phyloP scores from a whole-genome alignment of 2,797 vertebrate genomes.

The Halcyon smyrnensis region DNA sequence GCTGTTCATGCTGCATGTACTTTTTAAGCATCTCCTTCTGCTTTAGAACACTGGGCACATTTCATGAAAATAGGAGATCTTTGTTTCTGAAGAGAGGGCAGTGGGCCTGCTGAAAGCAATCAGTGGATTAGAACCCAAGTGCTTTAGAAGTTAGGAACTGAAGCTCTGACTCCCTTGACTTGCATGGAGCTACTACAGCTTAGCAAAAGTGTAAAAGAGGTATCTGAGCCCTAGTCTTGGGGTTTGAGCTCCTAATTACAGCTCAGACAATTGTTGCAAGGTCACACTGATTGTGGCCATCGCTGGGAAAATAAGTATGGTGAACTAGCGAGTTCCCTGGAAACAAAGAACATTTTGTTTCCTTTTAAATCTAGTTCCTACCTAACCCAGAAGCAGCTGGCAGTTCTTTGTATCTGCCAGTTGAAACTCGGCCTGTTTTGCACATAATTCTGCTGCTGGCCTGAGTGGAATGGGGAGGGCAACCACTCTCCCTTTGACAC shows the following conservation, averaged over 20 bases:
- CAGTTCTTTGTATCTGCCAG: neutral
- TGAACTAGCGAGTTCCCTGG: neutral
- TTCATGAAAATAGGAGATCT: constrained; percentile 29
- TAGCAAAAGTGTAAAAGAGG: neutral
- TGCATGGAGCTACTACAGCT: neutral
- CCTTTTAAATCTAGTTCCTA: neutral
- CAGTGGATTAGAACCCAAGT: neutral
- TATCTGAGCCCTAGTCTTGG: neutral
- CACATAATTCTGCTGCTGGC: neutral
- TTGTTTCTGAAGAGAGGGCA: neutral
- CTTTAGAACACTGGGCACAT: neutral
- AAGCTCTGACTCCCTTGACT: neutral
- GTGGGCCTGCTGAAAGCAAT: neutral
- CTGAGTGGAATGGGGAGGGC: neutral
- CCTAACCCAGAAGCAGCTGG: neutral
- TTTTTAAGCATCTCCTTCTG: neutral
- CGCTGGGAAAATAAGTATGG: neutral
- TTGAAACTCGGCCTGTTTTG: neutral
- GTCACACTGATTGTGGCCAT: neutral
- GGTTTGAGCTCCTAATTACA: neutral
- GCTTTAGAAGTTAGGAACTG: neutral
- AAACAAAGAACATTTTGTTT: neutral
- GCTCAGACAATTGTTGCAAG: neutral
- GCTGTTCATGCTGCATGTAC: neutral
- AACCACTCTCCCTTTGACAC: neutral